These are phyloP conservation scores for Phalacrocorax brasilianus DNA, from an alignment of 2,113 vertebrate species.

Conservation along the genomic window DNA sequence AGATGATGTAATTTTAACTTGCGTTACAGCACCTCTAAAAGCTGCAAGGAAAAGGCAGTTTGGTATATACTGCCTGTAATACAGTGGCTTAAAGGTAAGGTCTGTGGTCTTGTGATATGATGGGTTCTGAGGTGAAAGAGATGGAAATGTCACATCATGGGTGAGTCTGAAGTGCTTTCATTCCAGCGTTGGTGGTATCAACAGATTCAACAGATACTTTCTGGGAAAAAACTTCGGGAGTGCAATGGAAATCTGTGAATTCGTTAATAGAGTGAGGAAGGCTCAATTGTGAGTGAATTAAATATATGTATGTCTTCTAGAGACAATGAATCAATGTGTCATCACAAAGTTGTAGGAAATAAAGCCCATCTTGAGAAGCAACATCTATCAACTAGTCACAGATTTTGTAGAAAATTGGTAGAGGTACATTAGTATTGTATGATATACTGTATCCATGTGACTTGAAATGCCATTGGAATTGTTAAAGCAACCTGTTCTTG, in stretches of 20 bases:
- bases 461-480: not conserved
- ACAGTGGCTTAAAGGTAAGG: not conserved
- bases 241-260: not conserved
- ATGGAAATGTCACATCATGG: not conserved
- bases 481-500: not conserved
- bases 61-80: not conserved
- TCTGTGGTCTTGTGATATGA: not conserved
- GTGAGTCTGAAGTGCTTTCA: not conserved
- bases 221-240: not conserved
- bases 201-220: not conserved
- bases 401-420: not conserved
- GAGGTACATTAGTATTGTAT: not conserved
- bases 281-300: not conserved
- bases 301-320: not conserved
- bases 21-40: not conserved
- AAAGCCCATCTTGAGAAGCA: not conserved
- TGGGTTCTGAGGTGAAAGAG: not conserved
- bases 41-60: not conserved
- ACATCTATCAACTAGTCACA: not conserved
- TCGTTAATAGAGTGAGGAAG: not conserved
- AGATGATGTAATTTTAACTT: not conserved
- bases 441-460: not conserved
- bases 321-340: not conserved
- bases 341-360: not conserved
- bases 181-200: not conserved